A percentile compares a stretch with the other conserved stretches of the same genome.
Conservation (phyloP, 2,113 vertebrate species). For the Ancistrus triradiatus region DNA sequence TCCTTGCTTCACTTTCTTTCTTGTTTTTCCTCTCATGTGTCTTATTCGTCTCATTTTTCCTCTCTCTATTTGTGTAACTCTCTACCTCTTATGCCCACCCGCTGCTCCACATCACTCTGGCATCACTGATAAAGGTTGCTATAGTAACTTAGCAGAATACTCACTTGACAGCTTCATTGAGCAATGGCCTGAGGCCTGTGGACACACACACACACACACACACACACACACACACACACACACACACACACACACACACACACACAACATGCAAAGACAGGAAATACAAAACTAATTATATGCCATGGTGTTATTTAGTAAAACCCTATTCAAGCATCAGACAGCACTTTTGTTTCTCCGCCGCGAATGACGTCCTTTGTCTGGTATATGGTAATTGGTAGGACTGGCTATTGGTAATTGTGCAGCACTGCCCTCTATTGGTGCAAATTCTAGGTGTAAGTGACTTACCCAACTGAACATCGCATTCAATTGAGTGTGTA, state of each 20-base stretch:
- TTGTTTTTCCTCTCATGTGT: not conserved
- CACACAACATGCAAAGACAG: conserved; percentile 1
- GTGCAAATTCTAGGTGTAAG: too few relatives aligned
- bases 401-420: not conserved
- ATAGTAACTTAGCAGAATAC: conserved; percentile 53
- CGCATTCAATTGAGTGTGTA: too few relatives aligned
- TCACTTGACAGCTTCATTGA: conserved; percentile 44
- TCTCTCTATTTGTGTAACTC: not conserved
- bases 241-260: not conserved
- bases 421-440: conserved; percentile 41
- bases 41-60: not conserved
- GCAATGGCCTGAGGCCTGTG: conserved; percentile 39
- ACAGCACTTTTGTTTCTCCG: not conserved
- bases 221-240: not conserved
- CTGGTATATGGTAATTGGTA: conserved; percentile 1
- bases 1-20: not conserved
- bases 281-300: too few relatives aligned
- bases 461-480: too few relatives aligned
- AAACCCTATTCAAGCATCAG: not conserved
- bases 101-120: conserved; percentile 48
- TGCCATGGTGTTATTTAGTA: too few relatives aligned
- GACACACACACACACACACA: conserved; percentile 20
- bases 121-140: conserved; percentile 47
- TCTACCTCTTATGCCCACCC: conserved; percentile 8
- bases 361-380: not conserved